Conservation (phyloP, 2,888 invertebrate genomes). For the Didymodactylos carnosus region DNA sequence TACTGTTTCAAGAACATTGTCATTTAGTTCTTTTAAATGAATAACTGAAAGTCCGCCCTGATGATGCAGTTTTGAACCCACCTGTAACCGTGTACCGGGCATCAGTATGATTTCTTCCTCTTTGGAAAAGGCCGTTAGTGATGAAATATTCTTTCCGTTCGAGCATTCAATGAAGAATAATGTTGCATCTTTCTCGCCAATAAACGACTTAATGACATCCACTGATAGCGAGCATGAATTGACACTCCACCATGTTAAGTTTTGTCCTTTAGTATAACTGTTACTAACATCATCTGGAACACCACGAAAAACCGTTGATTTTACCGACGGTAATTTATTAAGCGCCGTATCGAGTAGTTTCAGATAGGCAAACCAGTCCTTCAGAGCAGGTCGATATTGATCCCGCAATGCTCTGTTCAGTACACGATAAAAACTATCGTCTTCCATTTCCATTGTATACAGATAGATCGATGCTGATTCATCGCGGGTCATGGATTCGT, state of each 20-base stretch:
- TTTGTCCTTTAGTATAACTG: not conserved
- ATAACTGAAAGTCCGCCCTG: too few species aligned
- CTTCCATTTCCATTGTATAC: not conserved
- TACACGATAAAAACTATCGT: not conserved
- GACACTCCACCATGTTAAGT: not conserved
- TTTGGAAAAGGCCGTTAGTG: not conserved
- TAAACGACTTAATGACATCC: not conserved
- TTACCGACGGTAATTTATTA: not conserved
- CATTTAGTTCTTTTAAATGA: too few species aligned
- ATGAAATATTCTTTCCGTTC: not conserved
- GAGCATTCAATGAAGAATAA: not conserved
- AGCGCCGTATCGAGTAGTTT: not conserved
- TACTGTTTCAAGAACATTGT: too few species aligned
- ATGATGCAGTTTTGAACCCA: too few species aligned
- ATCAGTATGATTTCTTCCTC: not conserved
- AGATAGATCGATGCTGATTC: not conserved
- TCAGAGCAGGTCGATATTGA: not conserved
- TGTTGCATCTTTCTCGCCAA: not conserved
- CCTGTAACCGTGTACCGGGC: not conserved
- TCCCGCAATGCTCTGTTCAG: not conserved
- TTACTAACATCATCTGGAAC: not conserved
- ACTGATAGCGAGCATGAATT: not conserved
- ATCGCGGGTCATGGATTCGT: too few species aligned
- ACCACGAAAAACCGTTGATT: not conserved
- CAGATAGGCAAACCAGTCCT: not conserved